Conservation (phyloP, 2,797 vertebrate species). For the Falco biarmicus region DNA sequence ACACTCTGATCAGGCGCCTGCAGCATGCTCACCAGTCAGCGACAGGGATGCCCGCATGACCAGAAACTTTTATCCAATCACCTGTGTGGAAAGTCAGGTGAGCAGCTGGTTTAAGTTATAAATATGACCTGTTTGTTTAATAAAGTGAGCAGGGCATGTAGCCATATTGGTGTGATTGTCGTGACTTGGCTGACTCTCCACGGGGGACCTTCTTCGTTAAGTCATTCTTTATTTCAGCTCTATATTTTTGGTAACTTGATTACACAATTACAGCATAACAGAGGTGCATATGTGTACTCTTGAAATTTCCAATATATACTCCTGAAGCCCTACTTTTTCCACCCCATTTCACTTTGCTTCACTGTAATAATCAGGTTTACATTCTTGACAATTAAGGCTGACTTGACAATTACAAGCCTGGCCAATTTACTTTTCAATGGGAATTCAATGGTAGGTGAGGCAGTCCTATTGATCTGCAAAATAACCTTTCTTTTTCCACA, state of each 20-base stretch:
- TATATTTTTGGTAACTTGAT: not conserved
- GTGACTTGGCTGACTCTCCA: too few relatives aligned
- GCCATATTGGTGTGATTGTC: too few relatives aligned
- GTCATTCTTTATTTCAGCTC: not conserved
- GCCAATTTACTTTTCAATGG: not conserved
- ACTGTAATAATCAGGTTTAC: not conserved
- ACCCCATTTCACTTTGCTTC: not conserved
- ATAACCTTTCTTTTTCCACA: not conserved
- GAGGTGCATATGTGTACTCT: not conserved
- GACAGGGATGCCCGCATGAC: too few relatives aligned
- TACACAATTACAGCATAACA: not conserved
- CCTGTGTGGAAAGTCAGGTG: too few relatives aligned
- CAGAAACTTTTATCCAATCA: too few relatives aligned
- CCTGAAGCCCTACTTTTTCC: not conserved
- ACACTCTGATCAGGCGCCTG: too few relatives aligned
- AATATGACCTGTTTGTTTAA: too few relatives aligned
- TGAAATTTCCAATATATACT: not conserved
- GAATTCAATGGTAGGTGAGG: not conserved
- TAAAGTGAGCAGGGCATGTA: too few relatives aligned
- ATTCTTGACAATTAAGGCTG: not conserved
- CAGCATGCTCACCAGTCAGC: too few relatives aligned
- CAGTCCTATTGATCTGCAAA: not conserved
- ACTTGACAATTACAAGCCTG: not conserved
- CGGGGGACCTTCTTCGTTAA: not conserved
- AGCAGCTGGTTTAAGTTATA: too few relatives aligned